Conservation (phyloP, 2,888 invertebrate genomes). For the Tetropium fuscum region DNA sequence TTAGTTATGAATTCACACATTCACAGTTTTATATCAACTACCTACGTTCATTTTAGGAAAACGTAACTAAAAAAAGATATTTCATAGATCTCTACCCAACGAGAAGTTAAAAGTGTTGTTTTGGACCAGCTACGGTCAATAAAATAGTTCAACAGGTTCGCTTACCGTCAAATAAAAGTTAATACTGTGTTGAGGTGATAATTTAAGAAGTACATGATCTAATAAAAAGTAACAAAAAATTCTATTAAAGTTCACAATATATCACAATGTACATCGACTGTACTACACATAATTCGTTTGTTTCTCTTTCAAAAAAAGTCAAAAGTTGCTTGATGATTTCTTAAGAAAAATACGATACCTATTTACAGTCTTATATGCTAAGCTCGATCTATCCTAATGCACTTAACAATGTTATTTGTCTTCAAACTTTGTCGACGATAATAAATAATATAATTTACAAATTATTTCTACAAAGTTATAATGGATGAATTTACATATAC, state of each 20-base stretch:
- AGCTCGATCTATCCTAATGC: slow-evolving; percentile 52
- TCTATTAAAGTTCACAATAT: slow-evolving; percentile 53
- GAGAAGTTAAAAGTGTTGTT: too few relatives aligned
- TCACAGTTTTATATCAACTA: too few relatives aligned
- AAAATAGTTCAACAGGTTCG: too few relatives aligned
- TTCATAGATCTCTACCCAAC: too few relatives aligned
- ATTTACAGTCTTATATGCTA: slow-evolving; percentile 58
- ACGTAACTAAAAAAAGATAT: too few relatives aligned
- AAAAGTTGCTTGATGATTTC: slow-evolving; percentile 33
- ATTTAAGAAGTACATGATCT: slow-evolving; percentile 18
- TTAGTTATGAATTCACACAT: too few relatives aligned
- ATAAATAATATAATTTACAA: slow-evolving; percentile 49
- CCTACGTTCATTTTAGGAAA: too few relatives aligned
- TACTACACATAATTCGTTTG: slow-evolving; percentile 60
- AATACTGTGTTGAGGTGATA: slow-evolving; percentile 38
- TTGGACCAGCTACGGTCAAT: too few relatives aligned
- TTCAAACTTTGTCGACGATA: slow-evolving; percentile 43
- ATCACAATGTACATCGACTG: slow-evolving; percentile 59
- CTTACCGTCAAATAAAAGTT: slow-evolving; percentile 38
- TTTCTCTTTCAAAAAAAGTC: slow-evolving; percentile 38
- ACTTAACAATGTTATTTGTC: slow-evolving; percentile 49
- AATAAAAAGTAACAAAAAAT: slow-evolving; percentile 26
- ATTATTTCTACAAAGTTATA: slow-evolving; percentile 37
- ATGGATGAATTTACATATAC: slow-evolving; percentile 52
- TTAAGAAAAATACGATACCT: slow-evolving; percentile 46